These are phyloP conservation scores for Habroteleia sp. DNA, from an alignment of 2,888 invertebrate genomes.

Conservation along the genomic window DNA sequence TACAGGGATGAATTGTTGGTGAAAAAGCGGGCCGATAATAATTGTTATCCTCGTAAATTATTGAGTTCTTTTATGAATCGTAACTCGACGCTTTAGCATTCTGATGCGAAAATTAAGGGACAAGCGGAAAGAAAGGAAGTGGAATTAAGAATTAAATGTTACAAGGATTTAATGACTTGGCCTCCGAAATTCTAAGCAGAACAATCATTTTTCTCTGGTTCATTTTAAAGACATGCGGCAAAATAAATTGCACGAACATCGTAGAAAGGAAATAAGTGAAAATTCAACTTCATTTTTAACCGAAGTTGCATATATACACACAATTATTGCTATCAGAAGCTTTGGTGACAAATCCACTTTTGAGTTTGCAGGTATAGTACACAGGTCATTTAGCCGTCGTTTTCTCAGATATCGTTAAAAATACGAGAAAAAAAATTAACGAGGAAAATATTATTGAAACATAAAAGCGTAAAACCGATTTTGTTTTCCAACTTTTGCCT, in stretches of 20 bases:
- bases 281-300: constrained; percentile 4
- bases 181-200: too few species aligned
- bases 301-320: not conserved
- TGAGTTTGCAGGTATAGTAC: constrained; percentile 19
- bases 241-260: too few species aligned
- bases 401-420: constrained; percentile 17
- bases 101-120: too few species aligned
- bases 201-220: too few species aligned
- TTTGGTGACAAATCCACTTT: constrained; percentile 21
- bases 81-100: too few species aligned
- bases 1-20: too few species aligned
- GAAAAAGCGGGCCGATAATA: too few species aligned
- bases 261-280: not conserved
- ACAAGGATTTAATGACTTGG: too few species aligned
- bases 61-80: too few species aligned
- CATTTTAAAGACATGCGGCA: constrained; percentile 11
- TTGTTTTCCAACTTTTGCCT: constrained; percentile 1
- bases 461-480: constrained; percentile 3
- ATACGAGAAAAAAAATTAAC: constrained; percentile 14
- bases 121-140: too few species aligned
- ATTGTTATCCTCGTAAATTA: too few species aligned
- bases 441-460: constrained; percentile 35
- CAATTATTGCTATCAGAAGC: constrained; percentile 6
- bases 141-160: too few species aligned
- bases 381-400: constrained; percentile 22